Evolutionary conservation across 1,140 invertebrate genomes (phyloP), one percentile per base, ranked within the genome.

Genomic region (Papilio polytes): DNA sequence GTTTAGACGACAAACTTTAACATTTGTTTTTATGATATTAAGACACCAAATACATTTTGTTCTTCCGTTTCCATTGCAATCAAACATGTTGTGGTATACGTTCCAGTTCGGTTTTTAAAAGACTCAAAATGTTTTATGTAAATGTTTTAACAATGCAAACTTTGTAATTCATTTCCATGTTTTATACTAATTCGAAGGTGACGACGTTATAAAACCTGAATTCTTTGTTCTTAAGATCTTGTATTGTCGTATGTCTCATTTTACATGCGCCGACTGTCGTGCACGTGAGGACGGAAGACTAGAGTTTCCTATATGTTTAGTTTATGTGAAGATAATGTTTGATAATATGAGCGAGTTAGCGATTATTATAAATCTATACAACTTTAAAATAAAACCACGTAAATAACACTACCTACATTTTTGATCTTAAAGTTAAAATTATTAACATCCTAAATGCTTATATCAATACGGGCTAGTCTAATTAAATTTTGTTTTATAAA

Each of bases 181-280:
- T 78, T 63, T 53, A 36, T 59, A 59, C 76, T 53, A 48, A 53
- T 76, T 78, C 44, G 76, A 78, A 78, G 76, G 76, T 78, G 53
- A 78, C 74, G 36, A 73, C 36, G 76, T 78, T 78, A 74, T 44
- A 46, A 78, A 78, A 78, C 76, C 76, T 63, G 53, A 78, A 78
- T 59, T 13, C 76, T 78, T 78, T 78, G 76, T 78, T 78, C 53
- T 18, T 41, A 36, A 78, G 13, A 78, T 59, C 53, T 18, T 59
- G 63, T 41, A 59, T 44, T 20, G 51, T 59, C 15, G 53, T 9
- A 13, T 18, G 10, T 74, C 18, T 48, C 56, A 59, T 36, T 78
- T 78, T 78, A 78, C 53, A 78, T 78, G 51, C 76, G 53, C 2
- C 51, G 76, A 18, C 1, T n/a, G 76, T 78, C 15, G 51, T 59